Percentiles rank a stretch among this genome's conserved stretches.
Evolutionary conservation across 2,113 vertebrate genomes (phyloP).

Genomic region (Taurulus bubalis): DNA sequence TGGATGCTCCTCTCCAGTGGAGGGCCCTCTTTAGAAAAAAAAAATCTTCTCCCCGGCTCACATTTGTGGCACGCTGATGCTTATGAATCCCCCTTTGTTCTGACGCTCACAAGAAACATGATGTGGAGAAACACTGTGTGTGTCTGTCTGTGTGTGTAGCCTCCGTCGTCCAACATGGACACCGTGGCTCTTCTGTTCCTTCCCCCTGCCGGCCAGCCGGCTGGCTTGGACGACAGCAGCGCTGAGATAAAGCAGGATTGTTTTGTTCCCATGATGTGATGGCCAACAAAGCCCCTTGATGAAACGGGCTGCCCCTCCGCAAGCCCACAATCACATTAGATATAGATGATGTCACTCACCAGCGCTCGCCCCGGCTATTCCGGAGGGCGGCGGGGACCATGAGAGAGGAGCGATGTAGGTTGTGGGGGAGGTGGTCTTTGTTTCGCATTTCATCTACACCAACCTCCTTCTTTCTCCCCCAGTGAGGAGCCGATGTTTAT

Average conservation of each 20-base stretch:
- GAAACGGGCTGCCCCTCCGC: conserved; percentile 56
- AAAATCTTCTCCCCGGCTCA: background rate
- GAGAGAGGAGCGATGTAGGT: conserved; percentile 36
- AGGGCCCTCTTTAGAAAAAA: conserved; percentile 29
- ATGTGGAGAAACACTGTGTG: conserved; percentile 26
- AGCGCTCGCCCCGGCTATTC: conserved; percentile 57
- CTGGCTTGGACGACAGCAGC: conserved; percentile 21
- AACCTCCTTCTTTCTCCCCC: background rate
- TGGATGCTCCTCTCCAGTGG: conserved; percentile 42
- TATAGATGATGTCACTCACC: conserved; percentile 78
- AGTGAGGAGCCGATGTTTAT: conserved; percentile 1
- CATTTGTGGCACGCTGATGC: background rate
- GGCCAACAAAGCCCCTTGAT: conserved; percentile 72
- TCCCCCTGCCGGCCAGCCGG: background rate
- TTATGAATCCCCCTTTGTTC: conserved; percentile 47
- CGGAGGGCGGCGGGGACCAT: conserved; percentile 65
- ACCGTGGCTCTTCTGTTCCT: conserved; percentile 6
- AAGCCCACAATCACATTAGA: conserved; percentile 64
- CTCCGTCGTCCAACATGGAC: background rate
- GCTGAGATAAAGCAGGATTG: conserved; percentile 51
- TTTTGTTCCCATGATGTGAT: conserved; percentile 68
- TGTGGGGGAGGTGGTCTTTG: conserved; percentile 67
- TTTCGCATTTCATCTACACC: conserved; percentile 71
- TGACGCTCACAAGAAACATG: conserved; percentile 30
- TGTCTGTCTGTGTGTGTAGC: conserved; percentile 10